These are phyloP conservation scores for Hypselothyrea guttata DNA, from an alignment of 2,888 invertebrate species.

Conservation along the genomic window DNA sequence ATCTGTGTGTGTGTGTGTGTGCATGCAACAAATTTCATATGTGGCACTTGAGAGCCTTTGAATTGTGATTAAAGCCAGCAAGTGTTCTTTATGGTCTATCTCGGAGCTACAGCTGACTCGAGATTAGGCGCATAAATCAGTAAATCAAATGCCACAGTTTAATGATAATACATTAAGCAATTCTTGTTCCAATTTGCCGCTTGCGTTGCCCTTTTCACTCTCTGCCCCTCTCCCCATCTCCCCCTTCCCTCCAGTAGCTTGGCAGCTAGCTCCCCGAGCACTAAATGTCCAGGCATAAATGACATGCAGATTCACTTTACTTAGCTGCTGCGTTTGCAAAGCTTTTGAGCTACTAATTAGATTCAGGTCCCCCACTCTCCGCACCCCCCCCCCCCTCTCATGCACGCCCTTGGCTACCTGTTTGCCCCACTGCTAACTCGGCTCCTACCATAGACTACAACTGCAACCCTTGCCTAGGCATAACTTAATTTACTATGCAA, in stretches of 20 bases:
- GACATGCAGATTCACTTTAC: constrained; percentile 69
- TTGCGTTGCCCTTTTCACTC: neutral
- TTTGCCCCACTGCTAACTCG: neutral
- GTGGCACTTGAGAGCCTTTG: constrained; percentile 33
- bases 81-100: constrained; percentile 13
- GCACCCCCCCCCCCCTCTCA: neutral
- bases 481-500: constrained; percentile 71
- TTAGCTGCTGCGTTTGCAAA: constrained; percentile 44
- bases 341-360: constrained; percentile 72
- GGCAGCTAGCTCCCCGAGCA: constrained; percentile 18
- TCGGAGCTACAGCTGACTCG: neutral
- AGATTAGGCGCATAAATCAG: constrained; percentile 51
- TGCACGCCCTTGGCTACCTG: constrained; percentile 13
- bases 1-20: constrained; percentile 10
- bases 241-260: neutral
- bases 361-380: constrained; percentile 44
- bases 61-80: constrained; percentile 24
- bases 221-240: neutral
- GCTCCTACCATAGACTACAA: neutral
- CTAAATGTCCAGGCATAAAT: constrained; percentile 65
- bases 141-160: constrained; percentile 50
- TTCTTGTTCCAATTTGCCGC: neutral
- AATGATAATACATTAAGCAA: constrained; percentile 43
- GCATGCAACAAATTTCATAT: constrained; percentile 48
- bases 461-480: constrained; percentile 25